Evolutionary conservation across 2,797 vertebrate species (phyloP).

Genomic region (Morelia viridis): DNA sequence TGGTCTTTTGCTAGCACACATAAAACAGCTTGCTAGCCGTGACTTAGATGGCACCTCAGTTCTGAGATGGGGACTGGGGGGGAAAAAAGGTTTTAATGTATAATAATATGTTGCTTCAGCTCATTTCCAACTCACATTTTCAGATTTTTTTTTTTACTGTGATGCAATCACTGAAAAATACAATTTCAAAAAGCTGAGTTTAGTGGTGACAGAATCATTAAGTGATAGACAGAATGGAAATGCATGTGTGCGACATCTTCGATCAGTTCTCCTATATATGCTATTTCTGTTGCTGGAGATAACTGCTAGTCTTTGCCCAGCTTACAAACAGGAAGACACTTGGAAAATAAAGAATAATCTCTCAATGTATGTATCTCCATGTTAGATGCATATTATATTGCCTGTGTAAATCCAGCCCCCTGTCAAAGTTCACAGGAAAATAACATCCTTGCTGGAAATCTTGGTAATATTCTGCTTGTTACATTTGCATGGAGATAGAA

Average conservation of each 20-base stretch:
- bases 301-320: background rate
- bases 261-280: background rate
- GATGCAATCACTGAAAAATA: background rate
- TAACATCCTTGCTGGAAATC: background rate
- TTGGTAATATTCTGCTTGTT: background rate
- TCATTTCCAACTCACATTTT: background rate
- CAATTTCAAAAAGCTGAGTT: background rate
- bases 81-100: too few relatives aligned
- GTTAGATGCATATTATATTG: slow-evolving; percentile 10
- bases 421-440: slow-evolving; percentile 1
- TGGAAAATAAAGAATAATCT: background rate
- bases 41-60: too few relatives aligned
- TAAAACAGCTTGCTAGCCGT: too few relatives aligned
- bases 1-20: too few relatives aligned
- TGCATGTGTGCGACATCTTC: background rate
- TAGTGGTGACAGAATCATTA: background rate
- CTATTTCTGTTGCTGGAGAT: slow-evolving; percentile 4
- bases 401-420: background rate
- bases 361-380: background rate
- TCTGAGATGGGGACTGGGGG: background rate
- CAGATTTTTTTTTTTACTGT: background rate
- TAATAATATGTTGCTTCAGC: background rate
- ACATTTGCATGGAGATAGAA: background rate
- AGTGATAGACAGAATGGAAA: slow-evolving; percentile 3
- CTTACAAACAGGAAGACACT: background rate